These are phyloP conservation scores for Eurosta solidaginis DNA, from an alignment of 1,140 invertebrate species.

Conservation along the genomic window DNA sequence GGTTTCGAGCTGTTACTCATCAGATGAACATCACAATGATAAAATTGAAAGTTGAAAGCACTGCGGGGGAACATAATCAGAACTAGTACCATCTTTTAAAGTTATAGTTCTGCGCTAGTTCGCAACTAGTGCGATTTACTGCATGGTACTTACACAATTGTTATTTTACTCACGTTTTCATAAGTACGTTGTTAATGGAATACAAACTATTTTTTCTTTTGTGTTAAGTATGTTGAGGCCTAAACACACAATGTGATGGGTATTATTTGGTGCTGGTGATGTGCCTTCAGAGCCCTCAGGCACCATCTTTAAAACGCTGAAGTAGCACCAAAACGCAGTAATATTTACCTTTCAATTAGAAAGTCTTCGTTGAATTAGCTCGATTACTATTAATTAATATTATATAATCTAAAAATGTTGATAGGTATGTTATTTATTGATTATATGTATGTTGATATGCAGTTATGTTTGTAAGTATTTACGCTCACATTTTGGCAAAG, in stretches of 20 bases:
- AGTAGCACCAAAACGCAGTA: background rate
- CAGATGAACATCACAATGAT: too few relatives aligned
- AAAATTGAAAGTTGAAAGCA: too few relatives aligned
- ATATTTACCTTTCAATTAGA: slow-evolving; percentile 6
- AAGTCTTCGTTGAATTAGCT: slow-evolving; percentile 8
- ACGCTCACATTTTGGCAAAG: too few relatives aligned
- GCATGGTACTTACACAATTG: too few relatives aligned
- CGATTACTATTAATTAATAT: slow-evolving; percentile 4
- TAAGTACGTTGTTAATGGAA: background rate
- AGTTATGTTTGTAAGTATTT: background rate
- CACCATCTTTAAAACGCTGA: background rate
- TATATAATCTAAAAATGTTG: background rate
- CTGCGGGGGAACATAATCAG: too few relatives aligned
- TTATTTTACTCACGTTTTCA: background rate
- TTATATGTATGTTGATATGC: too few relatives aligned
- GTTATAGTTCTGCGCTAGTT: too few relatives aligned
- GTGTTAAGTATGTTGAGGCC: background rate
- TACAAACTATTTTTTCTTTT: background rate
- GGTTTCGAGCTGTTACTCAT: too few relatives aligned
- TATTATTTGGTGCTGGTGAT: background rate
- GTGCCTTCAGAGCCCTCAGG: background rate
- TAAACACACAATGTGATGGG: background rate
- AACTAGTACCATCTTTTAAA: too few relatives aligned
- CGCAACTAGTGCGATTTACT: too few relatives aligned
- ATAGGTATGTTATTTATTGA: slow-evolving; percentile 7